phyloP scores from a whole-genome alignment of 2,888 invertebrate species.

The Lottia scabra region DNA sequence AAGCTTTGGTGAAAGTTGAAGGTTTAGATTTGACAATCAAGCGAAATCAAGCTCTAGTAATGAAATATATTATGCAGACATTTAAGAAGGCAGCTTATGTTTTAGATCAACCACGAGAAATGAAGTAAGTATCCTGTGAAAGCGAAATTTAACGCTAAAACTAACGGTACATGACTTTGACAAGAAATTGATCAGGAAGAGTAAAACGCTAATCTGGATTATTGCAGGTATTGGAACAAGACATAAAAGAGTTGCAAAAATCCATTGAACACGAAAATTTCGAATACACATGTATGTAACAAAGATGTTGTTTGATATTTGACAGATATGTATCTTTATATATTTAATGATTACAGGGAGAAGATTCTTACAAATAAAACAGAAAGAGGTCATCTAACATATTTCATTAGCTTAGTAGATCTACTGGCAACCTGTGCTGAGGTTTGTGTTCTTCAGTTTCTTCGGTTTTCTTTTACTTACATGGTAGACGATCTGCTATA shows the following conservation, averaged over 20 bases:
- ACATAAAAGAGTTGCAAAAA: no score
- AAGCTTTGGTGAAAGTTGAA: slow-evolving; percentile 64
- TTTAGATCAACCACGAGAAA: slow-evolving; percentile 61
- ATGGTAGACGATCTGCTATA: no score
- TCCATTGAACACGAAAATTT: no score
- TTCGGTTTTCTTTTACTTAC: no score
- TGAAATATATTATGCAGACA: slow-evolving; percentile 69
- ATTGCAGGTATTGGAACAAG: no score
- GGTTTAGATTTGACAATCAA: slow-evolving; percentile 66
- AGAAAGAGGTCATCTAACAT: slow-evolving; percentile 57
- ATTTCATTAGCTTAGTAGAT: slow-evolving; percentile 64
- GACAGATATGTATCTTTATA: not conserved
- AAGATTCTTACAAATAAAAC: slow-evolving; percentile 58
- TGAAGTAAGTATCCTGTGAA: slow-evolving; percentile 32
- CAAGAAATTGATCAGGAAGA: no score
- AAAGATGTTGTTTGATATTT: not conserved
- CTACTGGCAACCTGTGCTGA: slow-evolving; percentile 69
- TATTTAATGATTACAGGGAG: slow-evolving; percentile 46
- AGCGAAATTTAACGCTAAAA: no score
- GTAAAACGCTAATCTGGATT: not conserved
- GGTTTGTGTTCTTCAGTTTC: slow-evolving; percentile 38
- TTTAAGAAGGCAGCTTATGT: slow-evolving; percentile 65
- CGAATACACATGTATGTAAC: no score
- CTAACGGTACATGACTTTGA: no score
- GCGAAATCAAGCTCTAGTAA: slow-evolving; percentile 67